phyloP scores from a whole-genome alignment of 2,113 vertebrate species.

The Rutilus rutilus region DNA sequence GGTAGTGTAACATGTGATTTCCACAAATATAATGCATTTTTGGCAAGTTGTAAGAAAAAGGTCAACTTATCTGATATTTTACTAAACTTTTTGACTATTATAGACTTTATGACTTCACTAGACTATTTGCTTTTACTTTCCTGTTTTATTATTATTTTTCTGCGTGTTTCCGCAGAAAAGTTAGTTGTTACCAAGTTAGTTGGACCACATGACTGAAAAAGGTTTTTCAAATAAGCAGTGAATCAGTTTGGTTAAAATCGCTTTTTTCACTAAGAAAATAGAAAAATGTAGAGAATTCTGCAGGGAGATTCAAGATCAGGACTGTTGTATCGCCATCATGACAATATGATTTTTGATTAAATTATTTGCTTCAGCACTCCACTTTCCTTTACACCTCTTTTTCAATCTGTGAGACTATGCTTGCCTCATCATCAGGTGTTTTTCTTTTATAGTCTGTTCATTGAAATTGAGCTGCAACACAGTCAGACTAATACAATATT shows the following conservation, averaged over 20 bases:
- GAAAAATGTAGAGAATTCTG: too few species aligned
- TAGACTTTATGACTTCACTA: too few species aligned
- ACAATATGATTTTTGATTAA: not conserved
- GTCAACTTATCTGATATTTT: not conserved
- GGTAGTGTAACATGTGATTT: too few species aligned
- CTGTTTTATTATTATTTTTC: not conserved
- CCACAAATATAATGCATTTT: too few species aligned
- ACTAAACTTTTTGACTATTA: not conserved
- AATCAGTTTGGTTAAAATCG: not conserved
- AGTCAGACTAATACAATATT: constrained; percentile 33
- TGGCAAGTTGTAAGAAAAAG: too few species aligned
- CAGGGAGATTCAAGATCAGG: too few species aligned
- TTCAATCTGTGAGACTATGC: not conserved
- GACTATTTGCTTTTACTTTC: not conserved
- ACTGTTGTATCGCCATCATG: not conserved
- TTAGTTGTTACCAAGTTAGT: not conserved
- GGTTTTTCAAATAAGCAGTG: not conserved
- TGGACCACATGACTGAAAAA: not conserved
- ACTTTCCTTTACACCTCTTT: not conserved
- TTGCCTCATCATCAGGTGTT: not conserved
- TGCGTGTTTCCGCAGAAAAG: not conserved
- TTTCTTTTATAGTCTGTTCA: constrained; percentile 7
- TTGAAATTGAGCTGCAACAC: constrained; percentile 33
- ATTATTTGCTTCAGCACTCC: not conserved
- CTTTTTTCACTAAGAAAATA: not conserved